Base-by-base conservation (phyloP, 2,113 vertebrate genomes). In the Mobula hypostoma region DNA sequence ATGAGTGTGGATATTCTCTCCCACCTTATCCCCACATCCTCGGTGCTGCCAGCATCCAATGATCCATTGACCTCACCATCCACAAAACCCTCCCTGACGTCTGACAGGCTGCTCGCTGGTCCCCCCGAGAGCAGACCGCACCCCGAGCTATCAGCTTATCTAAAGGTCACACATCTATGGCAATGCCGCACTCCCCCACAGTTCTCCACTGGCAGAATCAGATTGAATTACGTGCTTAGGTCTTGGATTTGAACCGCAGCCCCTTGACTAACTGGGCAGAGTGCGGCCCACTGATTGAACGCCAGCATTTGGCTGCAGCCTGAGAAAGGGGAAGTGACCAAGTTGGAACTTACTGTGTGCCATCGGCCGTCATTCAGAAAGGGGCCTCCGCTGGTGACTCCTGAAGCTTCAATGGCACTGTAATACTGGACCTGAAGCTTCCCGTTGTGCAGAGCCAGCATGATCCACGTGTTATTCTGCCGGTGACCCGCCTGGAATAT, bases 401-500 rank as follows among this genome's bases (percentile, higher is more conserved):
- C 96, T 24, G 77, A 0, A 9, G 56, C 94, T 12, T 66, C 21
- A 14, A 40, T 83, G 77, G 19, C 24, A 21, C 58, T 85, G 0
- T 95, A 96, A 66, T 98, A 99, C 72, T 97, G 98, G 80, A 99
- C 96, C 96, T 99, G 99, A 95, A 99, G 96, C 93, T 96, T 98
- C 94, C 99, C 99, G 0, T 97, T 96, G 94, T 98, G 97, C 95
- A 99, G 95, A 79, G 97, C 98, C 94, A 99, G 96, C 14, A 99
- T 97, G 0, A 99, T 97, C 98, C 99, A 99, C 56, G 97, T 97
- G 96, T 97, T 98, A 95, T 98, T 97, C 63, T 96, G 96, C 95
- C 97, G 98, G 95, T 98, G 98, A 94, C 98, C 99, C 0, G 98
- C 98, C 94, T 99, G 99, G 97, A 99, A 98, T 95, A 99, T 97